Evolutionary conservation across 2,113 vertebrate species (phyloP).

Genomic region (Sinocyclocheilus anophthalmus): DNA sequence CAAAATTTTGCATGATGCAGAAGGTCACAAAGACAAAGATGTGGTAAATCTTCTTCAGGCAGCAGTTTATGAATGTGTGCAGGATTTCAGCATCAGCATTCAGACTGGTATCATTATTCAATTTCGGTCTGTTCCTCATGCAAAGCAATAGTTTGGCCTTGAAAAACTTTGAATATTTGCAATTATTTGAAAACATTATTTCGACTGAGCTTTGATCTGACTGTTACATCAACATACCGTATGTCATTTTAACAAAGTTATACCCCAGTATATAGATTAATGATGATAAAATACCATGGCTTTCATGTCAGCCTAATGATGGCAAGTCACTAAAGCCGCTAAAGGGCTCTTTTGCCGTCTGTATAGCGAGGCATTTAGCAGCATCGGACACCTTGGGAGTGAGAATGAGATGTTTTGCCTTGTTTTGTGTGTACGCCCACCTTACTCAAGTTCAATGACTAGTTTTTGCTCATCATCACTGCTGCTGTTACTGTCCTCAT

Average conservation of each 20-base stretch:
- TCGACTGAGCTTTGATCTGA: not conserved
- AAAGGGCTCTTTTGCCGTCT: not conserved
- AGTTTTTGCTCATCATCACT: constrained; percentile 79
- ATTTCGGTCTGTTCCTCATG: not conserved
- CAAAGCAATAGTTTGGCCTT: not conserved
- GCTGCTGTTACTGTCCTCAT: constrained; percentile 71
- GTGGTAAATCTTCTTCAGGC: not conserved
- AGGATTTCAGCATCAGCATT: not conserved
- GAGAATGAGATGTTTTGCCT: not conserved
- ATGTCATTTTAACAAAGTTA: not conserved
- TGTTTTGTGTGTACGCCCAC: not conserved
- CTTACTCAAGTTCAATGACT: constrained; percentile 72
- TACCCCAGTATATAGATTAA: not conserved
- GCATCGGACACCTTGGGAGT: not conserved
- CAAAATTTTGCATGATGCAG: not conserved
- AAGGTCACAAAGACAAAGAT: not conserved
- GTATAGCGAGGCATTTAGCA: not conserved
- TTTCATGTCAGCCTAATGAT: not conserved
- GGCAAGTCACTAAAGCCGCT: not conserved
- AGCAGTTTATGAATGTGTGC: not conserved
- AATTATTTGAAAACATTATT: not conserved
- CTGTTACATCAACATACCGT: not conserved
- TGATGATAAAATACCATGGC: not conserved
- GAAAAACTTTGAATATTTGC: not conserved
- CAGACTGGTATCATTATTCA: not conserved